A percentile compares a stretch with the other conserved stretches of the same genome.
These are phyloP conservation scores for Pitta sordida DNA, from an alignment of 2,113 vertebrate species.

Conservation along the genomic window DNA sequence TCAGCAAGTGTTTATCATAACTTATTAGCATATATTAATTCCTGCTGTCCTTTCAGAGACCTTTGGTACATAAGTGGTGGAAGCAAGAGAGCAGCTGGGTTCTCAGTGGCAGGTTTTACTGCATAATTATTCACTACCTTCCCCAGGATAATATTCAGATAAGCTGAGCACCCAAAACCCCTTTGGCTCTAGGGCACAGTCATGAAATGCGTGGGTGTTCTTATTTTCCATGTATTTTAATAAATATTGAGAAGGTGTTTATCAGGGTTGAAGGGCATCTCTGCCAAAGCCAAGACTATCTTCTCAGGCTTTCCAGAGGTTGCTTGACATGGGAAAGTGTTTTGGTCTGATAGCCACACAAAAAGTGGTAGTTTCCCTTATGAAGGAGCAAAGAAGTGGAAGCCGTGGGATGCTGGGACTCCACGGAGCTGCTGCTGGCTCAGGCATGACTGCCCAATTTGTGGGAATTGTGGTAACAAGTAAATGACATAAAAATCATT, in stretches of 20 bases:
- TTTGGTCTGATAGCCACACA: background rate
- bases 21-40: background rate
- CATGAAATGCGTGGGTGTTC: background rate
- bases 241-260: background rate
- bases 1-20: background rate
- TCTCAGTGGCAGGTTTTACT: background rate
- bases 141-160: background rate
- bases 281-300: background rate
- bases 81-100: background rate
- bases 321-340: too few relatives aligned
- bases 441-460: rapidly evolving
- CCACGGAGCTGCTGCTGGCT: background rate
- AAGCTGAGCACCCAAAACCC: background rate
- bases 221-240: background rate
- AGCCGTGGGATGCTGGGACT: background rate
- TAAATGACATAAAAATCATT: background rate
- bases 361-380: background rate
- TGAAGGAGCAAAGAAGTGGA: background rate
- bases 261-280: background rate
- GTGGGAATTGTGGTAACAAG: background rate
- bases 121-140: background rate
- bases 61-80: background rate
- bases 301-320: background rate
- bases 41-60: background rate
- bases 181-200: background rate